Evolutionary conservation across 2,797 vertebrate species (phyloP).

Genomic region (Pipistrellus pygmaeus): DNA sequence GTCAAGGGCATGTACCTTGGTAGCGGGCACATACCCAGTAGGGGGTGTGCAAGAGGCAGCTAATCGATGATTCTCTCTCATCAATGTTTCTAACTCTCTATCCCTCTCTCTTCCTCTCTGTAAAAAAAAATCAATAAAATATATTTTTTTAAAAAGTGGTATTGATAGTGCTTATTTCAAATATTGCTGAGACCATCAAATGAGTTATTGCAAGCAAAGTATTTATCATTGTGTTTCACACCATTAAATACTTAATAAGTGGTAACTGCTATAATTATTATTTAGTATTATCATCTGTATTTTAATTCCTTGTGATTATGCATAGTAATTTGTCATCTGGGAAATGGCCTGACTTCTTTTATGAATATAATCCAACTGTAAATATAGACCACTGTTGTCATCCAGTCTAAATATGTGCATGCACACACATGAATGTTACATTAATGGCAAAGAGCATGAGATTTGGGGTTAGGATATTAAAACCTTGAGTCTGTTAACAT

Average conservation of each 20-base stretch:
- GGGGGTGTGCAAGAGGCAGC: too few relatives aligned
- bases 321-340: constrained; percentile 36
- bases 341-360: constrained; percentile 17
- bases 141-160: background rate
- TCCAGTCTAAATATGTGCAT: background rate
- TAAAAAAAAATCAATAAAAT: too few relatives aligned
- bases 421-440: background rate
- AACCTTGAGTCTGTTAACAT: background rate
- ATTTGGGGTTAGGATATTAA: background rate
- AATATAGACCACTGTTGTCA: background rate
- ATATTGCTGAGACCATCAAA: constrained; percentile 51
- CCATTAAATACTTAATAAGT: constrained; percentile 74
- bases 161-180: constrained; percentile 21
- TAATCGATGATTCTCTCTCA: too few relatives aligned
- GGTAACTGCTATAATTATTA: constrained; percentile 64
- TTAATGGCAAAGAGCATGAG: background rate
- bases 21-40: too few relatives aligned
- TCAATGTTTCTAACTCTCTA: too few relatives aligned
- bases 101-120: too few relatives aligned
- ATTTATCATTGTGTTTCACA: constrained; percentile 72
- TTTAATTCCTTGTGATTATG: constrained; percentile 65
- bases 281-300: constrained; percentile 61
- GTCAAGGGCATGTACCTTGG: too few relatives aligned
- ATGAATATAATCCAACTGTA: background rate
- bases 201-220: constrained; percentile 43